Evolutionary conservation across 2,888 invertebrate species (phyloP), one percentile per base, ranked within the genome.

Genomic region (Oscheius sp.): DNA sequence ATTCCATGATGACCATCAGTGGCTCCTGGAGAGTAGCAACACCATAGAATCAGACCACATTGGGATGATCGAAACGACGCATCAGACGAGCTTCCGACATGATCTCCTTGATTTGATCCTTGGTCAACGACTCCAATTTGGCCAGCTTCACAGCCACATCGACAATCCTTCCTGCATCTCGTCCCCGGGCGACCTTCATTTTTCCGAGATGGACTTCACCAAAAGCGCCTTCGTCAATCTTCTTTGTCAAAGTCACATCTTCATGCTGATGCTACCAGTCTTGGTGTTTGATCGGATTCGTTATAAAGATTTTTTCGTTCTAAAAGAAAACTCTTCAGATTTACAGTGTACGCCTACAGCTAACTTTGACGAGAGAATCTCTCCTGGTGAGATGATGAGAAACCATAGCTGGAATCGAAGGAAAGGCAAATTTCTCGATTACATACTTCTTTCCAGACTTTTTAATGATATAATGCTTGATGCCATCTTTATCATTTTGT

Each of bases 61-160:
- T 80, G 45, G 77, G 74, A 64, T 81, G 80, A 12, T 74, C 72
- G 68, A 81, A 78, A 37, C 69, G 73, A 29, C 80, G 66, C 79
- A 81, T 79, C 48, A 81, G 50, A 23, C 80, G 69, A 15, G 81
- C 79, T 46, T 81, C 80, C 20, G 69, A 70, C 81, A 81, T 80
- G 12, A 80, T 79, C 52, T 80, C 80, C 64, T 81, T 80, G 68
- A 80, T 80, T 61, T 81, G 80, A 31, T 80, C 78, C 66, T 81
- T 81, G 20, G 77, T 79, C 55, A 81, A 46, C 0, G 71, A 17
- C 33, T 79, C 80, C 25, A 81, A 27, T 61, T 81, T 80, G 23
- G 81, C 80, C 57, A 70, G 71, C 42, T 58, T 58, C 20, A 58
- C 39, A 2, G 58, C 58, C 8, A 58, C 58, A 4, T 34, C 39